Percentiles rank a stretch among this genome's conserved stretches.
Conservation (phyloP, 1,140 invertebrate species). For the Atta texana region DNA sequence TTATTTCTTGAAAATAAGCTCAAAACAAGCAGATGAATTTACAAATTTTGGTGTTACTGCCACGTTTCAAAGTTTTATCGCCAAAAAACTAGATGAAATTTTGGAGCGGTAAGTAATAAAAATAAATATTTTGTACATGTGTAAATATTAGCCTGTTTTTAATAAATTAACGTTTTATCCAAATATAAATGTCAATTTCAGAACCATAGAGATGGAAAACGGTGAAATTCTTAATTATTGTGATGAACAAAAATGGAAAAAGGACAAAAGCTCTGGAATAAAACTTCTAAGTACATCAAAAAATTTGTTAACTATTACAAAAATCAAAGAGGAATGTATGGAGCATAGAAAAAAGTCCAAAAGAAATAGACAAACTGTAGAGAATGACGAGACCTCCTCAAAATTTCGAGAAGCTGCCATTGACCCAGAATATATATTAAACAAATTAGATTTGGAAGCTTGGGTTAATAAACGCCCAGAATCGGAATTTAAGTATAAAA, state of each 20-base stretch:
- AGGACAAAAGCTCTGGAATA: conserved; percentile 67
- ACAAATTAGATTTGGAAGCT: conserved; percentile 72
- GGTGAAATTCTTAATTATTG: background rate
- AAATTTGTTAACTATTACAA: conserved; percentile 37
- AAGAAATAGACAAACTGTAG: conserved; percentile 43
- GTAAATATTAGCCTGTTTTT: background rate
- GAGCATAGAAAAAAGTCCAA: conserved; percentile 8
- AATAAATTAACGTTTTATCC: conserved; percentile 4
- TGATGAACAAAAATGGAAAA: conserved; percentile 35
- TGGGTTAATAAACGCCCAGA: conserved; percentile 76
- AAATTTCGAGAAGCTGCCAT: conserved; percentile 77
- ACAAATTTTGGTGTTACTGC: conserved; percentile 72
- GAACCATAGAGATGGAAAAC: conserved; percentile 60
- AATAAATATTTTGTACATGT: conserved; percentile 24
- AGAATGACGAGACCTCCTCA: conserved; percentile 56
- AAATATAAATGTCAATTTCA: conserved; percentile 53
- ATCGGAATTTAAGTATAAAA: conserved; percentile 80
- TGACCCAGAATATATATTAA: conserved; percentile 75
- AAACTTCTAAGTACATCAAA: conserved; percentile 75
- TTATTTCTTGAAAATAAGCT: conserved; percentile 41
- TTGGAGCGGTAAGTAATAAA: conserved; percentile 73
- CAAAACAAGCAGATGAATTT: conserved; percentile 63
- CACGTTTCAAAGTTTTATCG: conserved; percentile 75
- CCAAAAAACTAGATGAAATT: conserved; percentile 74
- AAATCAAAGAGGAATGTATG: conserved; percentile 30